These are phyloP conservation scores for Nothoprocta pentlandii DNA, from an alignment of 2,113 vertebrate species.

Conservation along the genomic window DNA sequence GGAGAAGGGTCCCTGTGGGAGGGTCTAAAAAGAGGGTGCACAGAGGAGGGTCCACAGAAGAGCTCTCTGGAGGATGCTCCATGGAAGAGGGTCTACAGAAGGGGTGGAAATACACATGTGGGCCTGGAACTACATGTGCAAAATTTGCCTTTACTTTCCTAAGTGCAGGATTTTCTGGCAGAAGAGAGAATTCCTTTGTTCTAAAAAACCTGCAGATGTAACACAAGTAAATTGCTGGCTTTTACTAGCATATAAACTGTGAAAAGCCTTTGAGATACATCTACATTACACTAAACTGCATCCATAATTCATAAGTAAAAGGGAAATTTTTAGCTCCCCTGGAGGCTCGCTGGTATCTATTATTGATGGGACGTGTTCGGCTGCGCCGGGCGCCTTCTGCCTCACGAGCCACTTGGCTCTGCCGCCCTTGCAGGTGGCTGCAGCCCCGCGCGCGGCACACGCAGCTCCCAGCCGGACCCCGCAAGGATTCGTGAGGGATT, in stretches of 20 bases:
- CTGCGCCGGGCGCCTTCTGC: conserved; percentile 78
- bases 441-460: conserved; percentile 74
- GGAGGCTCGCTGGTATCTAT: conserved; percentile 84
- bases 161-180: conserved; percentile 56
- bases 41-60: too few species aligned
- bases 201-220: conserved; percentile 74
- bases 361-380: conserved; percentile 89
- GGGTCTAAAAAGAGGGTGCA: too few species aligned
- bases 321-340: conserved; percentile 86
- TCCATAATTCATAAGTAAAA: conserved; percentile 93
- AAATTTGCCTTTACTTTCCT: conserved; percentile 55
- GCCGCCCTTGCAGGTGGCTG: neutral
- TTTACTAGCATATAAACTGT: conserved; percentile 83
- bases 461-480: conserved; percentile 78
- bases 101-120: neutral
- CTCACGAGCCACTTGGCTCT: conserved; percentile 75
- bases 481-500: conserved; percentile 75
- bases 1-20: too few species aligned
- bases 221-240: conserved; percentile 80
- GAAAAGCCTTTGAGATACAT: conserved; percentile 82
- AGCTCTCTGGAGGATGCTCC: too few species aligned
- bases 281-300: conserved; percentile 85
- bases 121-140: neutral
- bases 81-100: too few species aligned
- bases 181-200: conserved; percentile 74